Evolutionary conservation across 2,797 vertebrate species (phyloP).

Genomic region (Cottoperca gobio): DNA sequence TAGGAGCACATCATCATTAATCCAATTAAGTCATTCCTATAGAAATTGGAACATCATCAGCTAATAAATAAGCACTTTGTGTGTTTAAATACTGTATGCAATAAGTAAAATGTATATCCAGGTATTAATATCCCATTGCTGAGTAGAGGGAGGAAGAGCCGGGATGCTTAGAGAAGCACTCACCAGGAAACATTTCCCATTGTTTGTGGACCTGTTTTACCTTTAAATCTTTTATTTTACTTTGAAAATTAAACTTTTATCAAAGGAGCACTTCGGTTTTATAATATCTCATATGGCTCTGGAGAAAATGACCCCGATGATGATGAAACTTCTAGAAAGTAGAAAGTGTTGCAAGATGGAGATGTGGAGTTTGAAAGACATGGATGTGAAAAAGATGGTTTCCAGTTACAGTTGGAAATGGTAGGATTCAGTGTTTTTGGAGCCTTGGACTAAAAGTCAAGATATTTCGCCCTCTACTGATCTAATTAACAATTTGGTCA

Average conservation of each 20-base stretch:
- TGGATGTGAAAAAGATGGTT: neutral
- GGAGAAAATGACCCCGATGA: neutral
- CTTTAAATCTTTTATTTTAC: neutral
- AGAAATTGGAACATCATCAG: neutral
- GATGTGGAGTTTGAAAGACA: neutral
- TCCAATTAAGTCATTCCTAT: neutral
- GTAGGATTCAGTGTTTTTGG: neutral
- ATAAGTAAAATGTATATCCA: neutral
- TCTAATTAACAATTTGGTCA: neutral
- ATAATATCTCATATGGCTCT: neutral
- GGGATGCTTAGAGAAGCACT: neutral
- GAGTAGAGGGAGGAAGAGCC: neutral
- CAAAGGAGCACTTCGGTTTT: neutral
- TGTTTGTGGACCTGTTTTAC: neutral
- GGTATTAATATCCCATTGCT: neutral
- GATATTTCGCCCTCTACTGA: neutral
- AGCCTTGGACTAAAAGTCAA: neutral
- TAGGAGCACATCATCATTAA: neutral
- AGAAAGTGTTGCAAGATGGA: neutral
- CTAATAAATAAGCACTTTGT: neutral
- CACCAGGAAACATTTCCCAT: too few species aligned
- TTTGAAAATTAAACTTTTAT: neutral
- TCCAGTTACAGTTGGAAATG: neutral
- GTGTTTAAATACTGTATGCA: neutral
- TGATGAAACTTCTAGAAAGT: neutral